Percentiles rank a stretch among this genome's conserved stretches.
phyloP scores from a whole-genome alignment of 2,113 vertebrate genomes.

The Barnardius zonarius region DNA sequence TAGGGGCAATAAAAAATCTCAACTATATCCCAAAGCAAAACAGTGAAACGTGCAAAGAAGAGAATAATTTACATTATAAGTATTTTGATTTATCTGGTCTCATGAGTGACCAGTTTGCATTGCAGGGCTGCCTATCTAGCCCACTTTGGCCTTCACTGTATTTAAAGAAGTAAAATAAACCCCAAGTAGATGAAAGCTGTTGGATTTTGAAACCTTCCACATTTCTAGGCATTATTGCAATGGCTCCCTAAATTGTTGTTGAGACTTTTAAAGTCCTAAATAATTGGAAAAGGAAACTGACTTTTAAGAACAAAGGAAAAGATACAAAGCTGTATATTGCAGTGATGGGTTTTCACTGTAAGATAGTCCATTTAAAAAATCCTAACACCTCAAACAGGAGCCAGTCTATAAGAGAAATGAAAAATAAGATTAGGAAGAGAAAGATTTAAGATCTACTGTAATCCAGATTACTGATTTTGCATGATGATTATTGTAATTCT shows the following conservation, averaged over 20 bases:
- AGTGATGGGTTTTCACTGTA: neutral
- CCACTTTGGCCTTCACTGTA: neutral
- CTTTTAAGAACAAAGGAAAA: neutral
- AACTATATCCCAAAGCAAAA: neutral
- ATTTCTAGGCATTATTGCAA: neutral
- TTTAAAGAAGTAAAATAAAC: slow-evolving; percentile 24
- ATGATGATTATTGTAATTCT: neutral
- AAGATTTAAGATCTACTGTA: neutral
- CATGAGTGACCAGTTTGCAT: neutral
- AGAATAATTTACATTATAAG: neutral
- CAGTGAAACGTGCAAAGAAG: neutral
- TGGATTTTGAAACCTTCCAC: neutral
- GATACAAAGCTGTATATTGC: neutral
- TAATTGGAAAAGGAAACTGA: neutral
- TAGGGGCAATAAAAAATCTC: neutral
- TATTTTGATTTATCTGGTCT: neutral
- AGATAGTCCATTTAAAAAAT: neutral
- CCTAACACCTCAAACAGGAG: neutral
- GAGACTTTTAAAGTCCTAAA: neutral
- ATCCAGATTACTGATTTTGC: neutral
- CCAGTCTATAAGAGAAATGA: neutral
- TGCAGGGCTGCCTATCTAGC: neutral
- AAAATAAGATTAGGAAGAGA: neutral
- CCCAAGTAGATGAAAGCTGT: neutral
- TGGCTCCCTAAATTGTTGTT: slow-evolving; percentile 2